Base-by-base conservation (phyloP, 2,113 vertebrate genomes). In the Pachypanchax playfairii region DNA sequence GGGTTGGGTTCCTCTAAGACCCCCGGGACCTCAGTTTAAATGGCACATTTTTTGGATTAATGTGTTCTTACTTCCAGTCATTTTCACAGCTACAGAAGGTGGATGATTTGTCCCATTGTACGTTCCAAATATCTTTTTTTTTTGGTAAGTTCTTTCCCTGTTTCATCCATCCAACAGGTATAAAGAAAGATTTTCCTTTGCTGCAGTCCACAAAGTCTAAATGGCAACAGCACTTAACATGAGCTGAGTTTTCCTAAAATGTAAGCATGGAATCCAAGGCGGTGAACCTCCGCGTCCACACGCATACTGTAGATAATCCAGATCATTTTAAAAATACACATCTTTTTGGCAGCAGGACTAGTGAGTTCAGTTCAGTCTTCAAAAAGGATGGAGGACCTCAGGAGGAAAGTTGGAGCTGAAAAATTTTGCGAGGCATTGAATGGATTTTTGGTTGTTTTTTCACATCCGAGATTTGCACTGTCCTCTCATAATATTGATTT, bases 401-500 rank as follows among this genome's bases (percentile, higher is more conserved):
- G 63, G 51, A 57, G 49, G 51, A 26, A 59, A 53, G 43, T 17
- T 53, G 49, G 65, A 67, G 46, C 42, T 29, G 46, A 54, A 54
- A 13, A n/a, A 60, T 22, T 28, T 42, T 18, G 42, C 69, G 39
- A n/a, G 25, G 24, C 2, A 15, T 62, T 28, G 50, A 63, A 53
- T 59, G 22, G 46, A 53, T 60, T 72, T 68, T 72, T 76, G 78
- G 66, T 79, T 70, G 68, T 79, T 58, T 55, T 60, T 68, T 56
- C 44, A 58, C 70, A 76, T 76, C 65, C 69, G 76, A 90, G 82
- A 73, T 61, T 22, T 79, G 63, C 53, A 57, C 73, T 82, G 88
- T 87, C 86, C 83, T 87, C 80, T 74, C 60, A 69, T 76, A 83
- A 90, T 90, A 85, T 91, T 90, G 83, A 83, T 79, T 62, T 92